Evolutionary conservation across 2,113 vertebrate genomes (phyloP).

Genomic region (Hyperoodon ampullatus): DNA sequence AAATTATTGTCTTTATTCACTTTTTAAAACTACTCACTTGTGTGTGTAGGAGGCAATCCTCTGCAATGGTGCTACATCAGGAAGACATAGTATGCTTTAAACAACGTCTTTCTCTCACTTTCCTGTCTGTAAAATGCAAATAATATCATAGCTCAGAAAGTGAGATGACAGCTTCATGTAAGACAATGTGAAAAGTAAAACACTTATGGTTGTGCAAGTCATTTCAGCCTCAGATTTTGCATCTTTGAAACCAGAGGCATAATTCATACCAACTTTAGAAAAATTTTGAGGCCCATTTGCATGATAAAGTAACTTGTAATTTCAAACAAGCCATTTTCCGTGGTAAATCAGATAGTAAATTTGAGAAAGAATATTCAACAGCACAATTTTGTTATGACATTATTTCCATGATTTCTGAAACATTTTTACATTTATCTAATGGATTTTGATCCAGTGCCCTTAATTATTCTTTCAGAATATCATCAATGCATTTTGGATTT

Average conservation of each 20-base stretch:
- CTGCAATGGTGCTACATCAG: background rate
- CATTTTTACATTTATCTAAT: background rate
- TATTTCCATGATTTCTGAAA: constrained; percentile 12
- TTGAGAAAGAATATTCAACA: background rate
- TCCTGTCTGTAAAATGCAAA: background rate
- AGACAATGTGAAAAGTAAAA: background rate
- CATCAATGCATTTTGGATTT: background rate
- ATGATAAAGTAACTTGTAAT: background rate
- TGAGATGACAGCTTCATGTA: background rate
- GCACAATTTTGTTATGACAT: background rate
- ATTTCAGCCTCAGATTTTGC: background rate
- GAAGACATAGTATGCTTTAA: background rate
- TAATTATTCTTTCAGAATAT: constrained; percentile 19
- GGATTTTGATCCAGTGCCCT: background rate
- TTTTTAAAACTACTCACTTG: background rate
- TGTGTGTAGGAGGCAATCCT: background rate
- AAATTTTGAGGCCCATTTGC: background rate
- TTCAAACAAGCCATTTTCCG: background rate
- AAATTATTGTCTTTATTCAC: background rate
- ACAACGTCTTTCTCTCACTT: background rate
- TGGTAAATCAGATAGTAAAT: background rate
- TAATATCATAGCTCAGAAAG: background rate
- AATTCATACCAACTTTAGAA: background rate
- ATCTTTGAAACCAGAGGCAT: background rate
- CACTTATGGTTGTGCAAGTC: background rate